phyloP scores from a whole-genome alignment of 1,140 invertebrate species.

The Lepidurus arcticus region DNA sequence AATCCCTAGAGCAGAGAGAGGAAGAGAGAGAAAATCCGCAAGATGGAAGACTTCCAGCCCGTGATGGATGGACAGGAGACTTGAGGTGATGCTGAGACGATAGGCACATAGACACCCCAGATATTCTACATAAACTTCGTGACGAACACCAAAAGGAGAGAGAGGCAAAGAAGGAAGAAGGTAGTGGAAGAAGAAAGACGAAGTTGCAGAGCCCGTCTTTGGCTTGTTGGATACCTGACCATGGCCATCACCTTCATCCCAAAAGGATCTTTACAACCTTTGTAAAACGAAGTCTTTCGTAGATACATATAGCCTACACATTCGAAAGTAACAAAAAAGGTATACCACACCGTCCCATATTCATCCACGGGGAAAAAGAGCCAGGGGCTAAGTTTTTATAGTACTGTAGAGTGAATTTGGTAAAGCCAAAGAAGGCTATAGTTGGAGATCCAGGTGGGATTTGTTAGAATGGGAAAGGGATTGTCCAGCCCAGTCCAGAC shows the following conservation, averaged over 20 bases:
- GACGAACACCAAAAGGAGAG: not conserved
- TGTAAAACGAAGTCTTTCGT: not conserved
- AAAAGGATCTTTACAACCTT: conserved; percentile 11
- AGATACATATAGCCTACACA: not conserved
- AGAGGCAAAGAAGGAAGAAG: not conserved
- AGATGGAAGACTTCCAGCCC: not conserved
- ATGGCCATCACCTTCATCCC: conserved; percentile 9
- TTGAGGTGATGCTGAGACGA: conserved; percentile 6
- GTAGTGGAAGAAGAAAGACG: not conserved
- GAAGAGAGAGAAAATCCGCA: not conserved
- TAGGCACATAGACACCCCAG: not conserved
- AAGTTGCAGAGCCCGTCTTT: not conserved
- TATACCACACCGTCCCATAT: not conserved
- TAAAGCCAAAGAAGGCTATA: too few species aligned
- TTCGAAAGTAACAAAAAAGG: conserved; percentile 7
- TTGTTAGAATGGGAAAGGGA: too few species aligned
- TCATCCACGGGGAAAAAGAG: not conserved
- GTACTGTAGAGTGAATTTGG: not conserved
- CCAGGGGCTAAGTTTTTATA: not conserved
- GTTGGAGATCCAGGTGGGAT: too few species aligned
- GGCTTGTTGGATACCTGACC: conserved; percentile 5
- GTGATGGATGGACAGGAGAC: not conserved
- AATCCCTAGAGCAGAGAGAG: not conserved
- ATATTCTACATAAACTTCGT: not conserved
- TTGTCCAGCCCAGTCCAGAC: too few species aligned